These are phyloP conservation scores for Sesamia inferens DNA, from an alignment of 2,888 invertebrate genomes.

Conservation along the genomic window DNA sequence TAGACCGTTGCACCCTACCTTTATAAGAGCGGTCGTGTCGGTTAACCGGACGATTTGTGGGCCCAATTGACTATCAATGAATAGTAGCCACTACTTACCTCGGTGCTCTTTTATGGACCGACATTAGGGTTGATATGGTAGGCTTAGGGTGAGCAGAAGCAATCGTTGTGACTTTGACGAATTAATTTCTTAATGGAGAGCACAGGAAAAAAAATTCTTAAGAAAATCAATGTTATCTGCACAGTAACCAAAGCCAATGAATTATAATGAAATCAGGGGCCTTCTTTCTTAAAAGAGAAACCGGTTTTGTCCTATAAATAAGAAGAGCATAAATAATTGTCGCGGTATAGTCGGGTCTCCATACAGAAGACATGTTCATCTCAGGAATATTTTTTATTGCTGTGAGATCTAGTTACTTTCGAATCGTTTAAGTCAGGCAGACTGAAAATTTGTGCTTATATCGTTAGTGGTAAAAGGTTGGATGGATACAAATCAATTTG, in stretches of 20 bases:
- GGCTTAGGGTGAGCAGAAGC: conserved; percentile 24
- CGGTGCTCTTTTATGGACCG: conserved; percentile 61
- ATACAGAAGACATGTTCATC: no score
- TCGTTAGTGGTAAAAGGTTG: neutral
- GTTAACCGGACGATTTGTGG: conserved; percentile 82
- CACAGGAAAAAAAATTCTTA: neutral
- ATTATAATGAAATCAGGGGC: neutral
- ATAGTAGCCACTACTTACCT: conserved; percentile 78
- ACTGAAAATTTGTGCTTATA: neutral
- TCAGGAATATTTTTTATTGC: neutral
- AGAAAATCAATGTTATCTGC: neutral
- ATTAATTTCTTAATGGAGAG: conserved; percentile 35
- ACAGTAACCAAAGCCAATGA: neutral
- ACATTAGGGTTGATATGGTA: conserved; percentile 49
- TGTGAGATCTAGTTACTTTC: neutral
- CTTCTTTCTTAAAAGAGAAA: neutral
- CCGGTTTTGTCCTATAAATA: no score
- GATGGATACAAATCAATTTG: neutral
- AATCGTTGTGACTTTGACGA: conserved; percentile 32
- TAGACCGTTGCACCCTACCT: conserved; percentile 59
- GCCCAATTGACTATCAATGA: conserved; percentile 86
- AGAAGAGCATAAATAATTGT: neutral
- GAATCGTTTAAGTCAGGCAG: no score
- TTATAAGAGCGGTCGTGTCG: conserved; percentile 77
- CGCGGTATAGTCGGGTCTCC: no score